Base-by-base conservation (phyloP, 2,888 invertebrate genomes). In the Cheilosia vulpina region DNA sequence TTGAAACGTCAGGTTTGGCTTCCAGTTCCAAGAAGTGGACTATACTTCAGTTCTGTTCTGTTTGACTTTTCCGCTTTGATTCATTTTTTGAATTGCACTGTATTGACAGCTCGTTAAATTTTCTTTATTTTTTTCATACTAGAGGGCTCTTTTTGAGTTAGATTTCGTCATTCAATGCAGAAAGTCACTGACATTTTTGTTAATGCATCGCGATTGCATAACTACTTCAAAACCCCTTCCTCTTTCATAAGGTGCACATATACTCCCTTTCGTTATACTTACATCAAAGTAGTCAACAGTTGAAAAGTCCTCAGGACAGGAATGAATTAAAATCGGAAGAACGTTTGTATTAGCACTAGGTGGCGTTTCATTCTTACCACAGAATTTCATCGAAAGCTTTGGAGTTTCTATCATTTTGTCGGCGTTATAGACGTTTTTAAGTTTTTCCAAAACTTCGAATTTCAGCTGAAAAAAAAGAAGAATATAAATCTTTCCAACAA, bases 211-310 rank as follows among this genome's bases (percentile, higher is more conserved):
- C 27, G 27, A 31, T 31, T 7, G 31, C 7, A 1, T 9, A 7
- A 1, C 31, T 9, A 31, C 31, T 31, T 31, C 6, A 31, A 31
- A 31, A 31, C 7, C 7, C 31, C 31, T 5, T 27, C 5, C 27
- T 27, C 7, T 1, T 31, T 9, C 1, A 9, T 31, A 31, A 31
- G 9, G 7, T 31, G 2, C 0, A 31, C 9, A 47, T 71, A 50
- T 27, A 38, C 4, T 13, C 4, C 11, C 2, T 3, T 11, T 11
- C 1, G 3, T 11, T 50, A 47, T 27, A 90, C 92, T 91, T 91
- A 96, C 96, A 93, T 96, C 96, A 91, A 95, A 97, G 91, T 97
- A 97, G 88, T 96, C 95, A 27, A 97, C 95, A 0, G 97, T 97
- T 24, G 96, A 96, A 92, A 97, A 97, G 90, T 96, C 94, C n/a